These are phyloP conservation scores for Mesochorus sp. DNA, from an alignment of 2,888 invertebrate genomes.

Conservation along the genomic window DNA sequence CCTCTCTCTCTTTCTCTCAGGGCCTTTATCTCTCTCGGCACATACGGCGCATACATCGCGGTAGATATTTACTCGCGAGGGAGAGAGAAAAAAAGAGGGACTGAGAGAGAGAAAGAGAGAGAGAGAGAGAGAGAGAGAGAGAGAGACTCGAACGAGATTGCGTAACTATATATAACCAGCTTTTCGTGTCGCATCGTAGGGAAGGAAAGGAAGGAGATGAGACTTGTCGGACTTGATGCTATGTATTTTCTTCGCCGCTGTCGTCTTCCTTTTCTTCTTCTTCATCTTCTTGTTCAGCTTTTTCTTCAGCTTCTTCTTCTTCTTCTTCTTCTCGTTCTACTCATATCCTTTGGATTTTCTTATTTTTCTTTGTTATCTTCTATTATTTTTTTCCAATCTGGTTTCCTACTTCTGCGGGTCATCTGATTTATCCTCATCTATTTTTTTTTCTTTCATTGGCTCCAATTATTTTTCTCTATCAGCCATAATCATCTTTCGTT, in stretches of 20 bases:
- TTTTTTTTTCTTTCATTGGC: neutral
- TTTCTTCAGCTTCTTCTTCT: constrained; percentile 36
- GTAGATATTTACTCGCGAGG: constrained; percentile 27
- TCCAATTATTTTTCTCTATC: neutral
- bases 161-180: constrained; percentile 65
- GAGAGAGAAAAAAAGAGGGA: constrained; percentile 16
- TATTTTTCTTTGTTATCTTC: neutral
- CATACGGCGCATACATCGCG: constrained; percentile 32
- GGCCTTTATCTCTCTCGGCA: constrained; percentile 34
- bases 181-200: constrained; percentile 55
- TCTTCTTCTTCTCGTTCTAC: neutral
- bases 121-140: constrained; percentile 7
- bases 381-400: neutral
- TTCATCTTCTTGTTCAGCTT: constrained; percentile 33
- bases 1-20: neutral
- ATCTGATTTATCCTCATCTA: constrained; percentile 1
- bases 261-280: neutral
- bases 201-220: constrained; percentile 29
- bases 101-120: constrained; percentile 14
- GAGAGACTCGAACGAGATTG: constrained; percentile 52
- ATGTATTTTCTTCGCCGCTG: constrained; percentile 6
- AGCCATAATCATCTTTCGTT: neutral
- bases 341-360: constrained; percentile 1
- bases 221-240: constrained; percentile 46
- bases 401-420: too few relatives aligned